Evolutionary conservation across 2,797 vertebrate genomes (phyloP), one percentile per base, ranked within the genome.

Genomic region (Coreius guichenoti): DNA sequence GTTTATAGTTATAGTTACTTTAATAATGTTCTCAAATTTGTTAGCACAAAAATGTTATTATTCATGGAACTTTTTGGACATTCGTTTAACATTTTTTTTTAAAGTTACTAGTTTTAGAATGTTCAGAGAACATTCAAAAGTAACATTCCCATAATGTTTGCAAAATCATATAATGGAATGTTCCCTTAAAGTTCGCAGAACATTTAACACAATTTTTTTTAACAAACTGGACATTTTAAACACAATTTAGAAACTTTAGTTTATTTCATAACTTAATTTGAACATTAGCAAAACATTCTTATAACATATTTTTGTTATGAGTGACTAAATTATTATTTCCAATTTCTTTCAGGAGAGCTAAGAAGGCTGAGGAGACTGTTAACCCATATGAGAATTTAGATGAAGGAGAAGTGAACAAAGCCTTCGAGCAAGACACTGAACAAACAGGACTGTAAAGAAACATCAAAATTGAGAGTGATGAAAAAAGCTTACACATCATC

Each of bases 371-470:
- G 17, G 75, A 87, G 21, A 16, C 82, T 19, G 90, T 90, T 19
- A 95, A 96, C 82, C 95, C 95, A 3, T 96, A 96, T 16, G 86
- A 89, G 0, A 23, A 72, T 3, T 2, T 7, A 8, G 0, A 5
- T 0, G 82, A 92, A 0, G 95, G 93, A 61, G 54, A 87, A 21
- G 39, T 2, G 16, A 96, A 96, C 90, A 92, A 89, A 83, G 92
- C 89, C 16, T 96, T 89, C 63, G 93, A 94, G 0, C 81, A 87
- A 7, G 86, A 72, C 0, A 56, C 58, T n/a, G 93, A 94, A 77
- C 93, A 93, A 84, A 95, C 94, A 29, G 94, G 93, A 87, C 84
- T 95, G 13, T 90, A 94, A 81, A 81, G 33, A 29, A 58, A 19
- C 39, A 82, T 58, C 21, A 83, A 36, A 87, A 61, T 7, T 33